Evolutionary conservation across 2,797 vertebrate genomes (phyloP), one percentile per base, ranked within the genome.

Genomic region (Scolopax rusticola): DNA sequence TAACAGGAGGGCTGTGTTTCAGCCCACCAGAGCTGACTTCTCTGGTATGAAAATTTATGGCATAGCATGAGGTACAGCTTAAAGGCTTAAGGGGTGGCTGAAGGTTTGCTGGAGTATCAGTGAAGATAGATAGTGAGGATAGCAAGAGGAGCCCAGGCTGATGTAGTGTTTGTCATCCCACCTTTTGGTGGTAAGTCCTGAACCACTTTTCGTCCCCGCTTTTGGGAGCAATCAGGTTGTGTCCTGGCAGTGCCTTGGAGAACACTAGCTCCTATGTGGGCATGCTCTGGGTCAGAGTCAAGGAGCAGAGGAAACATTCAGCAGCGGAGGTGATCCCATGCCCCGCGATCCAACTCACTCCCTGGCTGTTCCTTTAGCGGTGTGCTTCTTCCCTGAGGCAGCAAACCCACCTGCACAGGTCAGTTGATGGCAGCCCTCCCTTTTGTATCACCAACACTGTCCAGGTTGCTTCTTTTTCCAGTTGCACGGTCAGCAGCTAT

Each of bases 21-120:
- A 90, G 87, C 77, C 63, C 81, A 73, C 71, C 28, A 3, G 51
- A 89, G 41, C 36, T 89, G 78, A 92, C 82, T 75, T 95, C 56
- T 77, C 74, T 20, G 40, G 73, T 30, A 77, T 38, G 60, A 78
- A 68, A 95, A 96, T 91, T 71, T 87, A 95, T 57, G 76, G 79
- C 48, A 18, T 14, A 91, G 53, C 68, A 68, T 71, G 73, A 85
- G 57, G 68, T 87, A 80, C 56, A 80, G 60, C 89, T 87, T 89
- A 89, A 91, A 94, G 60, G 53, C 87, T 92, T 89, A 68, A 83
- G 40, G n/a, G 41, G 41, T 70, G 60, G 38, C 43, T 59, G 81
- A 61, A 91, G 60, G 85, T 85, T 87, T 80, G 28, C 60, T 64
- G 53, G 82, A 41, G 14, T 15, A 91, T 64, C 32, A 38, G 20